Conservation (phyloP, 2,888 invertebrate species). For the Thelaira solivaga region DNA sequence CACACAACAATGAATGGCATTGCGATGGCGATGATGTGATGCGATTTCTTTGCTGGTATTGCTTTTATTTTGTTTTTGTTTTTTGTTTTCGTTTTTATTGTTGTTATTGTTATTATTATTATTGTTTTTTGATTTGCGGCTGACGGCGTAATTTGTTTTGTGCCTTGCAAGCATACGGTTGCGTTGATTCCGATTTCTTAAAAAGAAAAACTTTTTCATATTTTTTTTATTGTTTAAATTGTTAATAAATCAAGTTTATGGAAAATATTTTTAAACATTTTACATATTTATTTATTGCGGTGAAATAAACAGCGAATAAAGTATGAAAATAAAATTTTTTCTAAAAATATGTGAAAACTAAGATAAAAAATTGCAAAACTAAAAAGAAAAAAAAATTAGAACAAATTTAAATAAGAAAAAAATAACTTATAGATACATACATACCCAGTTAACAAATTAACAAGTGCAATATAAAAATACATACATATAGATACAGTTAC, state of each 20-base stretch:
- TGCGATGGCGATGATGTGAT: conserved; percentile 57
- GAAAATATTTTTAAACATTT: no score
- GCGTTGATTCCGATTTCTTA: conserved; percentile 54
- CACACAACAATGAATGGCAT: conserved; percentile 45
- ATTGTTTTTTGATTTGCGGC: conserved; percentile 52
- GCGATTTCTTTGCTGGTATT: conserved; percentile 52
- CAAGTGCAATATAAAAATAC: conserved; percentile 51
- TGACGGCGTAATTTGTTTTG: conserved; percentile 64
- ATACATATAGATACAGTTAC: background rate
- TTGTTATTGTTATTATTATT: conserved; percentile 40
- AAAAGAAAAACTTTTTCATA: background rate
- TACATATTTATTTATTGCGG: no score
- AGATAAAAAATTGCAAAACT: background rate
- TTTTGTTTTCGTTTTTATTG: no score
- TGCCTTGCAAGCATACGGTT: conserved; percentile 65
- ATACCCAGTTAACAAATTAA: conserved; percentile 31
- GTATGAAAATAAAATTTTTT: conserved; percentile 17
- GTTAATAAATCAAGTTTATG: no score
- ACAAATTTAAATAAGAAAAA: conserved; percentile 1
- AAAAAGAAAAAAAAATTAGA: background rate
- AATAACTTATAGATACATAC: conserved; percentile 32
- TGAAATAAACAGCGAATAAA: no score
- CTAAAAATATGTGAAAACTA: no score
- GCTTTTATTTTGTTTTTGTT: conserved; percentile 23
- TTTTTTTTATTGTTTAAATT: background rate